Evolutionary conservation across 2,888 invertebrate species (phyloP).

Genomic region (Halictus ligatus): DNA sequence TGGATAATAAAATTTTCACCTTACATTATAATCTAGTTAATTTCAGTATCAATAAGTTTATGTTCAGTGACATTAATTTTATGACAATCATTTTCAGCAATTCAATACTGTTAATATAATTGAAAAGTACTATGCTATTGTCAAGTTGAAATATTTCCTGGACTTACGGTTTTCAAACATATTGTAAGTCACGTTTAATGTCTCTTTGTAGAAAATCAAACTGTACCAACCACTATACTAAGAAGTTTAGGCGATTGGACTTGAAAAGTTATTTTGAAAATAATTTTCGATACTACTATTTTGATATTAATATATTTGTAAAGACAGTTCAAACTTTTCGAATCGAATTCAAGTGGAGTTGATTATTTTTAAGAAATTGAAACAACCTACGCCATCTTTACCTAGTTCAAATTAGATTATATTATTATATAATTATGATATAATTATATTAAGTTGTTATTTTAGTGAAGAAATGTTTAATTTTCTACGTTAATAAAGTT

Average conservation of each 20-base stretch:
- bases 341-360: not conserved
- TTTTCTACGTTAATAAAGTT: conserved; percentile 3
- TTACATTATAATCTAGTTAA: too few relatives aligned
- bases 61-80: too few relatives aligned
- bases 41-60: too few relatives aligned
- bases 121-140: not conserved
- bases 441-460: not conserved
- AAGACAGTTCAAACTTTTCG: not conserved
- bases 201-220: too few relatives aligned
- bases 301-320: not conserved
- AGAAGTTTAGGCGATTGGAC: not conserved
- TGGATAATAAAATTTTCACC: too few relatives aligned
- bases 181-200: not conserved
- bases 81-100: too few relatives aligned
- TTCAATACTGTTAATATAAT: not conserved
- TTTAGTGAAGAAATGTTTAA: not conserved
- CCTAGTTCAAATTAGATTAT: not conserved
- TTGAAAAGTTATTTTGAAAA: conserved; percentile 1
- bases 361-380: conserved; percentile 7
- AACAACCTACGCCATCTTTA: not conserved
- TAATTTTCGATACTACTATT: not conserved
- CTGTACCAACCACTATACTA: too few relatives aligned
- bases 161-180: not conserved
- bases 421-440: not conserved
- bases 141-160: not conserved